Evolutionary conservation across 2,113 vertebrate genomes (phyloP), one percentile per base, ranked within the genome.

Genomic region (Pygoscelis antarcticus): DNA sequence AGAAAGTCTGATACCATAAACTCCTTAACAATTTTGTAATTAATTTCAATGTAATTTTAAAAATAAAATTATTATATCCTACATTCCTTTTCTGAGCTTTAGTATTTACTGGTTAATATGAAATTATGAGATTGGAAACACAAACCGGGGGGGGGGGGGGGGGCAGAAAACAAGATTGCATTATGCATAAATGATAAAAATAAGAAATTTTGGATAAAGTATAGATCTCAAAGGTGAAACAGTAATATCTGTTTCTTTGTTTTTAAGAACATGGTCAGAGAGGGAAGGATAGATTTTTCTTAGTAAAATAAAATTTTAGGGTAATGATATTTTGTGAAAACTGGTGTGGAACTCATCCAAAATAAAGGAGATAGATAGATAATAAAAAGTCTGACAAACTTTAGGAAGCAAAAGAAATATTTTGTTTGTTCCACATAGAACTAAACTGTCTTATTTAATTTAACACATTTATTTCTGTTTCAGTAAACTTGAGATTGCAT

Each of bases 141-240:
- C 3, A 60, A 85, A 57, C 7, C 5, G 72, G 3, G 5, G 3
- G 6, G 8, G 6, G 18, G 3, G 0, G 34, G 10, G 5, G 3
- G 0, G 34, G 9, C 4, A 44, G 36, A 47, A 58, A 49, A 26
- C 12, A 72, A 49, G 30, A 57, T 13, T 61, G 3, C 4, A 9
- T 77, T 60, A 44, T 42, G 11, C 8, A 44, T 3, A 72, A 57
- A 68, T 52, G 3, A 51, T 52, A 54, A 70, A 76, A 77, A 47
- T 2, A 61, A 66, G 5, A 22, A 23, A 9, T 64, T 30, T 16
- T 74, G 18, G 55, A 40, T 88, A 76, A 95, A 68, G 7, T 84
- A 51, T 83, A 78, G 54, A 26, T 49, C 22, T 42, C 76, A 47
- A 54, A 79, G 7, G 68, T 54, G 14, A 55, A 75, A 55, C 4